Evolutionary conservation across 1,140 invertebrate species (phyloP), one percentile per base, ranked within the genome.

Genomic region (Lordiphosa collinella): DNA sequence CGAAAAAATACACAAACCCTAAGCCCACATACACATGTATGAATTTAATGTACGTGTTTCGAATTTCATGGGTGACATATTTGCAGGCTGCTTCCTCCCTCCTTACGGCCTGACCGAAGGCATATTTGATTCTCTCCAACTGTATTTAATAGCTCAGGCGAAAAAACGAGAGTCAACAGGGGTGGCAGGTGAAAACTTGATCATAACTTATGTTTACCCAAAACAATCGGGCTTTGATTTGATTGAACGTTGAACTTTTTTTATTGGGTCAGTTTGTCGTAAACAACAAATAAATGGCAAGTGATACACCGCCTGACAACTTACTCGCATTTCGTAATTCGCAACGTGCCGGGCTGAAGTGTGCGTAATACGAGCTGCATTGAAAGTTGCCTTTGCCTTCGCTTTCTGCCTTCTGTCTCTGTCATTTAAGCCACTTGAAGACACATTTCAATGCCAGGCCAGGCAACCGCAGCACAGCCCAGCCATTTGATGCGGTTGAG

Each of bases 31-130:
- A 14, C 11, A 14, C 40, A 13, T 13, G 9, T 54, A 32, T 32
- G 47, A 49, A 51, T 62, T 76, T 64, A 59, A 60, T 57, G 74
- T 40, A 79, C 74, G 74, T 79, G 74, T 60, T 41, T 54, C 43
- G 74, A 79, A 79, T 79, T 58, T 58, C 35, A 66, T 65, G 57
- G 29, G 60, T 13, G 38, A 25, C 10, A 50, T 50, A 38, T 55
- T 38, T 52, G 41, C 18, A 37, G 31, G 25, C 5, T 29, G 25
- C 7, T 29, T 8, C 25, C 11, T 37, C 29, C 16, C 36, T 16
- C 16, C 47, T 34, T 44, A 32, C 37, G 37, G 52, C 60, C 43
- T 34, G 57, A 53, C 59, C 46, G 56, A 67, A 57, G 59, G 57
- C 53, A 59, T 62, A 55, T 56, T 78, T 40, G 41, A 36, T 57